A percentile compares a stretch with the other conserved stretches of the same genome.
Conservation (phyloP, 2,797 vertebrate genomes). For the Cynodonichthys magdalenae region DNA sequence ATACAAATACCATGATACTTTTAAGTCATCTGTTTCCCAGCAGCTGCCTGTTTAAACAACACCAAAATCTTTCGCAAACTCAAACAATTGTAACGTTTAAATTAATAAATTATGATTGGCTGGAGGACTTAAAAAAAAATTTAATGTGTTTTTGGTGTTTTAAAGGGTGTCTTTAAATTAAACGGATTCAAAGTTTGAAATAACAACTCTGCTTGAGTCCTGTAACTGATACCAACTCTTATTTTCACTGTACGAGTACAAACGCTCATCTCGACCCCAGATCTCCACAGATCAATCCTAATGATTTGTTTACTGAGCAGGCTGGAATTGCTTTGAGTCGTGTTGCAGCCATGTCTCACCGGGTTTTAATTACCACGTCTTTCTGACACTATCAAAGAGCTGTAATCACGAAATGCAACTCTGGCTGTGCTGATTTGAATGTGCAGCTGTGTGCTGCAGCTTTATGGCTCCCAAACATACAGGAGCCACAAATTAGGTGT, state of each 20-base stretch:
- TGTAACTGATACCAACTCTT: neutral
- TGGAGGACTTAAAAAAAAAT: neutral
- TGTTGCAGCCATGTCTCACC: slow-evolving; percentile 25
- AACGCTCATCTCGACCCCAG: neutral
- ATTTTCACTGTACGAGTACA: slow-evolving; percentile 19
- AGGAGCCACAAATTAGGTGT: slow-evolving; percentile 50
- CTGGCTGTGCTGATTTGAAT: slow-evolving; percentile 47
- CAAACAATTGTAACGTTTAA: no score
- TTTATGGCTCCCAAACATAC: slow-evolving; percentile 42
- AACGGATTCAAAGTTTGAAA: neutral
- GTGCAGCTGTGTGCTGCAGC: slow-evolving; percentile 33
- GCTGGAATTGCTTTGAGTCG: slow-evolving; percentile 27
- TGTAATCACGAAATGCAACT: slow-evolving; percentile 56
- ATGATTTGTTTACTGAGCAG: slow-evolving; percentile 42
- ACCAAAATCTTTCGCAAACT: no score
- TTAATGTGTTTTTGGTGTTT: neutral
- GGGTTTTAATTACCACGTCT: slow-evolving; percentile 46
- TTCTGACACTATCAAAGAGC: slow-evolving; percentile 44
- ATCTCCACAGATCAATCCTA: slow-evolving; percentile 39
- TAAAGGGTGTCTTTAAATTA: neutral
- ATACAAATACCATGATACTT: no score
- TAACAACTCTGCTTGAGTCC: neutral
- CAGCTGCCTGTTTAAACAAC: no score
- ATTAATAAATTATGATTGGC: neutral
- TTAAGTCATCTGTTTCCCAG: no score